Percentiles rank a stretch among this genome's conserved stretches.
Conservation (phyloP, 2,888 invertebrate species). For the Tipula confusa region DNA sequence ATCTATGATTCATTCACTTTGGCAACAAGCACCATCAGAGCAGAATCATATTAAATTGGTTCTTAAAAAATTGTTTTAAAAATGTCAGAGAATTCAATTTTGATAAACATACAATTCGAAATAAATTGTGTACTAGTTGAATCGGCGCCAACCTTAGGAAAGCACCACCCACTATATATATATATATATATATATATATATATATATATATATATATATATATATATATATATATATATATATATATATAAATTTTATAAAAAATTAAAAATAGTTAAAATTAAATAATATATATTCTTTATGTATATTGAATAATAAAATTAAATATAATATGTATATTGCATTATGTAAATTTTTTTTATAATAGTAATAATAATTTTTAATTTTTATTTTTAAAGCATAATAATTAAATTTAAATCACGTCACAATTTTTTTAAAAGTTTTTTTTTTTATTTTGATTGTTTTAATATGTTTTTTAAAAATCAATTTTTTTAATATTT, state of each 20-base stretch:
- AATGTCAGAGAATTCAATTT: too few relatives aligned
- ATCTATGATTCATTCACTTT: too few relatives aligned
- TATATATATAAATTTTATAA: not conserved
- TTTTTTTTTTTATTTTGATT: not conserved
- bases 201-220: not conserved
- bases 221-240: conserved; percentile 20
- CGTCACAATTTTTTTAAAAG: not conserved
- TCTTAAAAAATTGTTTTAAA: not conserved
- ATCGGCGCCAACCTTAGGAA: too few relatives aligned
- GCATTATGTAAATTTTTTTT: not conserved
- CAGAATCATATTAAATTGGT: not conserved
- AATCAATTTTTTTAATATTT: not conserved
- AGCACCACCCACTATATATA: too few relatives aligned
- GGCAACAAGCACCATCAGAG: too few relatives aligned
- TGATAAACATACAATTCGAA: too few relatives aligned
- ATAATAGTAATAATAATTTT: not conserved
- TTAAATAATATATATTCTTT: not conserved
- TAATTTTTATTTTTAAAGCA: not conserved
- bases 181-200: too few relatives aligned
- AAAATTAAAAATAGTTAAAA: conserved; percentile 27
- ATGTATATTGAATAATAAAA: not conserved
- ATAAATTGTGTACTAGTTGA: too few relatives aligned
- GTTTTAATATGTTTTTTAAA: not conserved
- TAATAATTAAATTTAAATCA: conserved; percentile 20
- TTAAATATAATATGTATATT: not conserved